Percentiles rank a stretch among this genome's conserved stretches.
These are phyloP conservation scores for Struthio camelus DNA, from an alignment of 2,113 vertebrate species.

Conservation along the genomic window DNA sequence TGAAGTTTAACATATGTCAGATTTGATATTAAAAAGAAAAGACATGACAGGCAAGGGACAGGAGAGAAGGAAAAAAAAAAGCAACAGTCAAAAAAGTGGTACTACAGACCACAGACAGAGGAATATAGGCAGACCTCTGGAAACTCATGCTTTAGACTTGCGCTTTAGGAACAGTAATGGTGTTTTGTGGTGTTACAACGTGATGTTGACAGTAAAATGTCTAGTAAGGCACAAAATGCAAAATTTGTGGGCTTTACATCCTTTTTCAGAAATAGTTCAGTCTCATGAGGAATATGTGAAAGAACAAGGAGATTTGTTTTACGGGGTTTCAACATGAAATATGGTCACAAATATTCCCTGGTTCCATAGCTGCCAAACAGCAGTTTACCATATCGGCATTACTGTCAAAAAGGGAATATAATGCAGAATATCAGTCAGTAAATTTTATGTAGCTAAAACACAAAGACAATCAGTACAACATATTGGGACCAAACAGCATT, in stretches of 20 bases:
- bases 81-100: not conserved
- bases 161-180: not conserved
- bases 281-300: not conserved
- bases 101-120: not conserved
- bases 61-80: not conserved
- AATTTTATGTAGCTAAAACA: not conserved
- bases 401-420: not conserved
- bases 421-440: not conserved
- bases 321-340: not conserved
- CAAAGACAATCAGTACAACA: not conserved
- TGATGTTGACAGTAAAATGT: not conserved
- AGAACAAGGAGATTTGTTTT: not conserved
- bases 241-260: not conserved
- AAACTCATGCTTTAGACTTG: not conserved
- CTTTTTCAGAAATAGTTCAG: not conserved
- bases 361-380: not conserved
- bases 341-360: not conserved
- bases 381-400: not conserved
- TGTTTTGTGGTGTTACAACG: not conserved
- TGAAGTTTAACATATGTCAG: not conserved
- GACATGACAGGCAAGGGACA: not conserved
- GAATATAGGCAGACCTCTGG: not conserved
- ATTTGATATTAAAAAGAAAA: not conserved
- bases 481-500: not conserved
- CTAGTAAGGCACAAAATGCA: not conserved